Conservation (phyloP, 2,888 invertebrate species). For the Lepidocyrtinus sp. region DNA sequence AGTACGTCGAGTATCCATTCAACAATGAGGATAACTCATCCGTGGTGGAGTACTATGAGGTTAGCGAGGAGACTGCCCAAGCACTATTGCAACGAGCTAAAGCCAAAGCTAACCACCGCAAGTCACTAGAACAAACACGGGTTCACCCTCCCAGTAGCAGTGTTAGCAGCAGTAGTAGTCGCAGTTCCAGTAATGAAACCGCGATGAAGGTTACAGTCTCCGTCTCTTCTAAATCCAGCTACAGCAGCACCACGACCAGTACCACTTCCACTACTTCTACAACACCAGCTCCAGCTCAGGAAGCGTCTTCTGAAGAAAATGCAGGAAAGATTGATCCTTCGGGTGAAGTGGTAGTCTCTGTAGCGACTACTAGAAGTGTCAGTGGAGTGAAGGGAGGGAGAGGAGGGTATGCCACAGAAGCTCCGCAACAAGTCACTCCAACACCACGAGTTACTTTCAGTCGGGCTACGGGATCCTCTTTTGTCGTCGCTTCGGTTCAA, state of each 20-base stretch:
- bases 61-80: constrained; percentile 63
- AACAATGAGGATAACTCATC: constrained; percentile 59
- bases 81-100: constrained; percentile 54
- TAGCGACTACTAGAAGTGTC: constrained; percentile 66
- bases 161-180: constrained; percentile 18
- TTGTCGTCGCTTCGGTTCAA: constrained; percentile 88
- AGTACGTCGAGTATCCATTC: constrained; percentile 62
- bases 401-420: constrained; percentile 31
- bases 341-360: constrained; percentile 65
- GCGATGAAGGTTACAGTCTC: constrained; percentile 68
- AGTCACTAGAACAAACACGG: constrained; percentile 28
- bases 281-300: constrained; percentile 44
- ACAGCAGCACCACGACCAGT: constrained; percentile 55
- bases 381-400: constrained; percentile 36
- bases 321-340: constrained; percentile 46
- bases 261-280: constrained; percentile 56
- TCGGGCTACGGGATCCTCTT: constrained; percentile 71
- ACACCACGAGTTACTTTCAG: constrained; percentile 67
- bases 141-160: constrained; percentile 8
- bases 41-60: constrained; percentile 63
- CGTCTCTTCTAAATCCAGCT: constrained; percentile 65
- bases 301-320: constrained; percentile 45
- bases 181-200: constrained; percentile 18
- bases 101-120: constrained; percentile 28
- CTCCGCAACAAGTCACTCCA: constrained; percentile 69